These are phyloP conservation scores for Syrphus vitripennis DNA, from an alignment of 2,888 invertebrate genomes.

Conservation along the genomic window DNA sequence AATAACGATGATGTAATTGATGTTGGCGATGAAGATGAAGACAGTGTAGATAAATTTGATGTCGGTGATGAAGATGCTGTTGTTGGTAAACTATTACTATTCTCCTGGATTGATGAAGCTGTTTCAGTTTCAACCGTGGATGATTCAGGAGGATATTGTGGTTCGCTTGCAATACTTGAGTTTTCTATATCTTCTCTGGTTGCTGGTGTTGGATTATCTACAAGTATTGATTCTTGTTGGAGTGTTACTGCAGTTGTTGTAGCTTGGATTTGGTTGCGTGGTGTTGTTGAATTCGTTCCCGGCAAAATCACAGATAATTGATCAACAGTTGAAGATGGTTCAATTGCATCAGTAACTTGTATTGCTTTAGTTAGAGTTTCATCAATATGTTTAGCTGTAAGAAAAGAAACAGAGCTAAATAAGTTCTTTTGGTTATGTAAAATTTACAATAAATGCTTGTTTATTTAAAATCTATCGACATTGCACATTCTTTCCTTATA, in stretches of 20 bases:
- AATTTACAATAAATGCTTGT: too few relatives aligned
- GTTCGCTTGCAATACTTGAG: slow-evolving; percentile 43
- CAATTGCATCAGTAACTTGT: slow-evolving; percentile 37
- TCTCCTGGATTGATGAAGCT: slow-evolving; percentile 24
- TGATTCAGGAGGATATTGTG: slow-evolving; percentile 1
- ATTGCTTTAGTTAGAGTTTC: slow-evolving; percentile 57
- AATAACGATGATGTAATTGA: slow-evolving; percentile 20
- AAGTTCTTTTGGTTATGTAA: background rate
- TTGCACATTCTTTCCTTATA: too few relatives aligned
- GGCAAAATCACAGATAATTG: slow-evolving; percentile 58
- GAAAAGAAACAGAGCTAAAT: background rate
- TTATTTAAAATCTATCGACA: too few relatives aligned
- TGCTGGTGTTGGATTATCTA: slow-evolving; percentile 22
- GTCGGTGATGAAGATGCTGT: slow-evolving; percentile 68
- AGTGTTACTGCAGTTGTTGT: slow-evolving; percentile 5
- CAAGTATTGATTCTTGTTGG: slow-evolving; percentile 19
- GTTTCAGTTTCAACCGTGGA: slow-evolving; percentile 43
- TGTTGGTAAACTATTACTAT: slow-evolving; percentile 47
- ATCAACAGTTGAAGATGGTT: slow-evolving; percentile 54
- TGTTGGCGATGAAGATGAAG: slow-evolving; percentile 53
- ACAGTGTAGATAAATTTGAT: slow-evolving; percentile 58
- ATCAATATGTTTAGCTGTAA: slow-evolving; percentile 61
- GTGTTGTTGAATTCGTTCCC: slow-evolving; percentile 42
- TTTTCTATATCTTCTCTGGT: slow-evolving; percentile 25
- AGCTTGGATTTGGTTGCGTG: slow-evolving; percentile 31